phyloP scores from a whole-genome alignment of 2,113 vertebrate species.

The Eira barbara region DNA sequence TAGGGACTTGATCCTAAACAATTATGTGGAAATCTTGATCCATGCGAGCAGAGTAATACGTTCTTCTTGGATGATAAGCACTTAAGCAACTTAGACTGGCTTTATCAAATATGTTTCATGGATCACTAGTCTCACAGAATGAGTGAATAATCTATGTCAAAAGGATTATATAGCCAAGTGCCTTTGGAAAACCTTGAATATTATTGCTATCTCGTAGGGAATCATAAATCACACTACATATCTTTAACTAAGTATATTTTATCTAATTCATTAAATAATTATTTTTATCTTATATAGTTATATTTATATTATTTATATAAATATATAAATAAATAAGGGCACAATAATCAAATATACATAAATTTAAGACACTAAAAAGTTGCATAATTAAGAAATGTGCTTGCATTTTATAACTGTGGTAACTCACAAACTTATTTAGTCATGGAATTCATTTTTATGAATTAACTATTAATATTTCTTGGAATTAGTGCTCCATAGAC shows the following conservation, averaged over 20 bases:
- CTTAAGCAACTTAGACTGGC: not conserved
- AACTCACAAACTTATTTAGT: not conserved
- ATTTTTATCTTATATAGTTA: not conserved
- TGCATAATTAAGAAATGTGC: not conserved
- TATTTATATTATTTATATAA: not conserved
- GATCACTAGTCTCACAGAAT: not conserved
- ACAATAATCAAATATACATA: not conserved
- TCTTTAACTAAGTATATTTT: not conserved
- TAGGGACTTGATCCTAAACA: not conserved
- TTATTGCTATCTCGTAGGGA: not conserved
- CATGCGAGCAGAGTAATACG: not conserved
- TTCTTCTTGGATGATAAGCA: not conserved
- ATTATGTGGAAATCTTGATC: not conserved
- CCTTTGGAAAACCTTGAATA: slow-evolving; percentile 2
- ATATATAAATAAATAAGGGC: not conserved
- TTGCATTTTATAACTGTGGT: not conserved
- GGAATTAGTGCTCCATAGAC: not conserved
- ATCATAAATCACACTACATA: not conserved
- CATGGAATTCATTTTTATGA: not conserved
- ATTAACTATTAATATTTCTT: slow-evolving; percentile 19
- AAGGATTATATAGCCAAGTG: not conserved
- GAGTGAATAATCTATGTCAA: not conserved
- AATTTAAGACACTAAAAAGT: not conserved
- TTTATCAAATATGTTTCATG: not conserved
- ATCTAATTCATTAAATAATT: not conserved